A percentile compares a stretch with the other conserved stretches of the same genome.
These are phyloP conservation scores for Aulostomus chinensis DNA, from an alignment of 2,797 vertebrate species.

Conservation along the genomic window DNA sequence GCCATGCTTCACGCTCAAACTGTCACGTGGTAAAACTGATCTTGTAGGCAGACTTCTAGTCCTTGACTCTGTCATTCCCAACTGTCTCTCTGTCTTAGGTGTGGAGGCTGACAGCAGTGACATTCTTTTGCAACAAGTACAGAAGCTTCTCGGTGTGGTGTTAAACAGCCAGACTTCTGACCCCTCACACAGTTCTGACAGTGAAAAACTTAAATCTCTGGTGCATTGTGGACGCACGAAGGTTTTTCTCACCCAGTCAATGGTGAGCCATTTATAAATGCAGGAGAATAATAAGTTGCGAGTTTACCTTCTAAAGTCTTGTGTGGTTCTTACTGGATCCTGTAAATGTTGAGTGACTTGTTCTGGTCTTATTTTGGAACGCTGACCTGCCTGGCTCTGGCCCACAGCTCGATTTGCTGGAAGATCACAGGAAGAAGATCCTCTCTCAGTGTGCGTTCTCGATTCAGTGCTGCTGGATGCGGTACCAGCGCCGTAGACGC, in stretches of 20 bases:
- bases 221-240: slow-evolving; percentile 91
- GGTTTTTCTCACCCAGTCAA: slow-evolving; percentile 88
- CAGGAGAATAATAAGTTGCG: too few relatives aligned
- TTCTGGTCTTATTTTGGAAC: too few relatives aligned
- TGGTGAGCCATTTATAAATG: slow-evolving; percentile 76
- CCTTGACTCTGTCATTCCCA: too few relatives aligned
- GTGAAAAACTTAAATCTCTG: slow-evolving; percentile 39
- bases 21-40: slow-evolving; percentile 1
- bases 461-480: slow-evolving; percentile 92
- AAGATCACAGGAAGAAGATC: slow-evolving; percentile 78
- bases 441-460: slow-evolving; percentile 82
- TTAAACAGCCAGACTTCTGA: slow-evolving; percentile 26
- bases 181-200: slow-evolving; percentile 19
- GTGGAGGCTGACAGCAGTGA: slow-evolving; percentile 2
- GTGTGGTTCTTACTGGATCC: too few relatives aligned
- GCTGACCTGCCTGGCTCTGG: slow-evolving; percentile 26
- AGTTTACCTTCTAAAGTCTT: too few relatives aligned
- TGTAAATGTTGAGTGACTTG: too few relatives aligned
- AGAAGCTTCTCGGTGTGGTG: slow-evolving; percentile 74
- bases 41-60: too few relatives aligned
- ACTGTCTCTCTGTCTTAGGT: slow-evolving; percentile 59
- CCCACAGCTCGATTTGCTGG: slow-evolving; percentile 87
- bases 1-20: background rate
- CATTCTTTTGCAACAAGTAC: slow-evolving; percentile 50
- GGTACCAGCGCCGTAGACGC: slow-evolving; percentile 69